A percentile compares a stretch with the other conserved stretches of the same genome.
Conservation (phyloP, 2,888 invertebrate species). For the Arge pagana region DNA sequence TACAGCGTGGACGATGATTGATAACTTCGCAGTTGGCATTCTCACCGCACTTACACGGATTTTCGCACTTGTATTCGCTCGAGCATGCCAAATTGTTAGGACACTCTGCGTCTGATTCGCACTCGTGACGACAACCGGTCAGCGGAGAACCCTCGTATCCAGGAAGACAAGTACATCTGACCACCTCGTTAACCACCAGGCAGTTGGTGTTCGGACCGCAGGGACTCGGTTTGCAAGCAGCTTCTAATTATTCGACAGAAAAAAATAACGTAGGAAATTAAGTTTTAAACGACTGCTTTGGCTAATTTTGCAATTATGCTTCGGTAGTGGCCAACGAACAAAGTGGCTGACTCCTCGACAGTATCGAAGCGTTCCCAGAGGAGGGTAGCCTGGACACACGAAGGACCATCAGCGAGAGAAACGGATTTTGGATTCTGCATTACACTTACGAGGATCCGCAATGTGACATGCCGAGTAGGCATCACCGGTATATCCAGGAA, state of each 20-base stretch:
- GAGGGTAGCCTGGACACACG: too few species aligned
- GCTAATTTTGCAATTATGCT: conserved; percentile 4
- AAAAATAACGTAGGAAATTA: too few species aligned
- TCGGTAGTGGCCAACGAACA: conserved; percentile 7
- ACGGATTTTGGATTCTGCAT: too few species aligned
- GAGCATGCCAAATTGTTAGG: conserved; percentile 70
- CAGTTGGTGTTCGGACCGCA: conserved; percentile 83
- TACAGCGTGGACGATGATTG: conserved; percentile 77
- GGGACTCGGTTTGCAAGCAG: conserved; percentile 81
- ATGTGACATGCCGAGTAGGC: conserved; percentile 74
- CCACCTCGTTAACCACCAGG: conserved; percentile 75
- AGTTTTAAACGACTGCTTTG: too few species aligned
- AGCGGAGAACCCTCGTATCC: conserved; percentile 79
- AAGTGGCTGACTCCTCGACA: conserved; percentile 16
- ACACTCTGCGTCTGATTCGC: conserved; percentile 78
- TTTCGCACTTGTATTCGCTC: conserved; percentile 74
- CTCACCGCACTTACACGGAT: conserved; percentile 79
- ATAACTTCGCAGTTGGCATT: conserved; percentile 79
- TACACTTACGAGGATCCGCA: conserved; percentile 76
- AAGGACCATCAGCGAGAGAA: too few species aligned
- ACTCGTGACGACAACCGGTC: conserved; percentile 80
- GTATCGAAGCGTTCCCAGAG: too few species aligned
- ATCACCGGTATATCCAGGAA: conserved; percentile 77
- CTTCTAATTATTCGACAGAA: too few species aligned
- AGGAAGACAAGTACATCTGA: conserved; percentile 78